Base-by-base conservation (phyloP, 2,888 invertebrate species). In the Perithous albicinctus region DNA sequence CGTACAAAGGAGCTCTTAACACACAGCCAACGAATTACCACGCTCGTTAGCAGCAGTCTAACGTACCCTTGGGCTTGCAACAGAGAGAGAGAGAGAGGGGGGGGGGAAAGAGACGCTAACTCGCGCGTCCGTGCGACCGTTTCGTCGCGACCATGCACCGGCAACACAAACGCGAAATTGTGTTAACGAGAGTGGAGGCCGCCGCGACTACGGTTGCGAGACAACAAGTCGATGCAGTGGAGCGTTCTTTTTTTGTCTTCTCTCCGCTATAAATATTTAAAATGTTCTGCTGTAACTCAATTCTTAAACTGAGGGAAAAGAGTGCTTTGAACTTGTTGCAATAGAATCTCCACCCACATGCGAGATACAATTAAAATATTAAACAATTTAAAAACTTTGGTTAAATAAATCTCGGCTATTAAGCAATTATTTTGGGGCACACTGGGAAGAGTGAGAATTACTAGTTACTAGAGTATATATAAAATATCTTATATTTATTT, bases 31-130 rank as follows among this genome's bases (percentile, higher is more conserved):
- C 75, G 83, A 85, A 85, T 85, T 85, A 81, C 79, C 82, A 84
- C 67, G 82, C 84, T 85, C 81, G 82, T 85, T 85, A 85, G 84
- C 78, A 43, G 63, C 63, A 72, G 75, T 81, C 84, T 79, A 85
- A 80, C 72, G 80, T 81, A 83, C 80, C 82, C 85, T 81, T 83
- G 76, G 73, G 72, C 26, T 80, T 41, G 76, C 63, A 59, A 72
- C 38, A 73, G 64, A 32, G 8, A 15, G 38, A 76, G 35, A 15
- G 38, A 43, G 38, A 32, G 23, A 51, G 29, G 26, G 51, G 43
- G 18, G 32, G 15, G 43, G 70, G 66, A 67, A 56, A 67, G 72
- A 84, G 80, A 63, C 76, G 80, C 73, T 79, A 79, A 66, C 80
- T 80, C 80, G 75, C 56, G 41, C 51, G 59, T 72, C 56, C 77